Evolutionary conservation across 2,888 invertebrate genomes (phyloP).

Genomic region (Cacoxenus indagator): DNA sequence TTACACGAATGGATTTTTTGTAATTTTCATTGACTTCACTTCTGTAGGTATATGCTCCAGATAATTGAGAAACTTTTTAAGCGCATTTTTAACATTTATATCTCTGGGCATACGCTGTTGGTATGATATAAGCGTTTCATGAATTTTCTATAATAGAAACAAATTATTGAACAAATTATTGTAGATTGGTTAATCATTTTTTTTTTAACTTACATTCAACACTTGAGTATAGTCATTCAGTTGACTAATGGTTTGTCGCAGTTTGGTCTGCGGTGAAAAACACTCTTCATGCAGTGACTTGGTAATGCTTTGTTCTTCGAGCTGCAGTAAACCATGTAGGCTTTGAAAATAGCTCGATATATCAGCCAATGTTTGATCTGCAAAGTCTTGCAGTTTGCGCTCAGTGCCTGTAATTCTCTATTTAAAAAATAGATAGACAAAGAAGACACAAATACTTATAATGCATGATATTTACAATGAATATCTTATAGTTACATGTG

Average conservation of each 20-base stretch:
- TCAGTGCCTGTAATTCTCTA: constrained; percentile 60
- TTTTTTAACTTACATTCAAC: constrained; percentile 49
- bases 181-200: background rate
- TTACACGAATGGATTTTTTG: constrained; percentile 58
- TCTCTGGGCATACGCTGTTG: constrained; percentile 40
- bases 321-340: constrained; percentile 64
- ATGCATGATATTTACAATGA: no score
- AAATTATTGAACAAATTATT: background rate
- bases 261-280: constrained; percentile 47
- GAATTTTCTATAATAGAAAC: constrained; percentile 44
- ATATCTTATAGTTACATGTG: no score
- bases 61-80: constrained; percentile 41
- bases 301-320: constrained; percentile 54
- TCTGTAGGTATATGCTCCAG: constrained; percentile 56
- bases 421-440: constrained; percentile 14
- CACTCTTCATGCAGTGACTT: constrained; percentile 54
- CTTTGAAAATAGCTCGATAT: constrained; percentile 59
- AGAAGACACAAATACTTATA: no score
- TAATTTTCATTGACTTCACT: constrained; percentile 46
- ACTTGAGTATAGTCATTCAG: constrained; percentile 51
- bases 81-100: constrained; percentile 46
- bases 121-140: constrained; percentile 36
- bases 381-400: constrained; percentile 55
- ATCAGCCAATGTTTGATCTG: constrained; percentile 48
- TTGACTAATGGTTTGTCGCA: constrained; percentile 49